A percentile compares a stretch with the other conserved stretches of the same genome.
These are phyloP conservation scores for Eulemur rubriventer DNA, from an alignment of 2,797 vertebrate genomes.

Conservation along the genomic window DNA sequence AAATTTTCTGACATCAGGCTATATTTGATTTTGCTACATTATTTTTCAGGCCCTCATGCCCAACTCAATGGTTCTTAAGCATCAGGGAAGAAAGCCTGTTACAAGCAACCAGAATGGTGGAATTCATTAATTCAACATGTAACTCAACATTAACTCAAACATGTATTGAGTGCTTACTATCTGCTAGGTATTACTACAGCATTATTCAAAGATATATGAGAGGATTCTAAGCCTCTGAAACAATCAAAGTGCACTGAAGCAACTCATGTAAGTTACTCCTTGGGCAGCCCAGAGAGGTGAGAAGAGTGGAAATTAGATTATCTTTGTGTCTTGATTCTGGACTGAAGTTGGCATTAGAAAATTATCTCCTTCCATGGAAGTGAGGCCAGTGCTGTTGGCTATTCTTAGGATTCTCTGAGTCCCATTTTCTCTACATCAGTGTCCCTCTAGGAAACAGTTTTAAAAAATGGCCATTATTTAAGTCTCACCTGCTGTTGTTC, in stretches of 20 bases:
- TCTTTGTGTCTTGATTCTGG: neutral
- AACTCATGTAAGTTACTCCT: neutral
- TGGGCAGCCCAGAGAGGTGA: neutral
- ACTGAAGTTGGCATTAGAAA: neutral
- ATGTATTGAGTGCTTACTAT: neutral
- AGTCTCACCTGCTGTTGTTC: neutral
- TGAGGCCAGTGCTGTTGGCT: neutral
- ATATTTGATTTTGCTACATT: neutral
- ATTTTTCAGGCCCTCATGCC: neutral
- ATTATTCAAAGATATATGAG: neutral
- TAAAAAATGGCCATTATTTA: neutral
- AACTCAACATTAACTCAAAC: neutral
- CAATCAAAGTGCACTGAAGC: neutral
- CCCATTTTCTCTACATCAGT: neutral
- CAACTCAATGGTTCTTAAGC: neutral
- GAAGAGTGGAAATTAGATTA: neutral
- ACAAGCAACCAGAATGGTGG: neutral
- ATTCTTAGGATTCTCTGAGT: slow-evolving; percentile 2
- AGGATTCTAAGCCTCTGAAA: neutral
- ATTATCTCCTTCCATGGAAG: neutral
- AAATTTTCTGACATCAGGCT: neutral
- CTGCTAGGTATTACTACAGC: neutral
- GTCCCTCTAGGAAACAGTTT: neutral
- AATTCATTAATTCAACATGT: neutral
- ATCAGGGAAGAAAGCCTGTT: slow-evolving; percentile 24